phyloP scores from a whole-genome alignment of 2,797 vertebrate species.

The Notolepis coatsorum region DNA sequence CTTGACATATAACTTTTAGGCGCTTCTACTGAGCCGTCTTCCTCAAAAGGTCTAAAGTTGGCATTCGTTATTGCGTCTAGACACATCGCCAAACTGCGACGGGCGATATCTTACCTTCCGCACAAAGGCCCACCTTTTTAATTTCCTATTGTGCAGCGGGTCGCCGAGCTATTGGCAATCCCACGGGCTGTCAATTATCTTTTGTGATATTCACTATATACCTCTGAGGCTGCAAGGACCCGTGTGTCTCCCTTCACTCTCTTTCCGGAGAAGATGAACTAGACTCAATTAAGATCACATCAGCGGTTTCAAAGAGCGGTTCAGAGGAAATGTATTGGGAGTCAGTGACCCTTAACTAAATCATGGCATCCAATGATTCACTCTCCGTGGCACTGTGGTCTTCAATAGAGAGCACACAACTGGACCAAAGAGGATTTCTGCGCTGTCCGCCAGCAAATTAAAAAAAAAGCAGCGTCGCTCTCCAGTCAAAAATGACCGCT shows the following conservation, averaged over 20 bases:
- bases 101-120: neutral
- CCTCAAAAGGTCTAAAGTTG: neutral
- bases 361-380: slow-evolving; percentile 54
- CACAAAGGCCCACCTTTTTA: neutral
- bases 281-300: slow-evolving; percentile 77
- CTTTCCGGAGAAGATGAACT: slow-evolving; percentile 46
- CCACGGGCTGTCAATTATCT: slow-evolving; percentile 27
- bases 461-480: too few species aligned
- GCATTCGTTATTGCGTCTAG: neutral
- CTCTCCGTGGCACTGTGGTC: slow-evolving; percentile 15
- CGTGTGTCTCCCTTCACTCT: slow-evolving; percentile 1
- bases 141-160: slow-evolving; percentile 22
- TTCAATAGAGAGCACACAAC: slow-evolving; percentile 35
- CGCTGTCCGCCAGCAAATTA: too few species aligned
- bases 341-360: slow-evolving; percentile 69
- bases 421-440: slow-evolving; percentile 4
- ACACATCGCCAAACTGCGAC: neutral
- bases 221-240: slow-evolving; percentile 28
- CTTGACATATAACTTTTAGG: neutral
- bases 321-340: slow-evolving; percentile 63
- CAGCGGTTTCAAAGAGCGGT: slow-evolving; percentile 56
- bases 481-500: too few species aligned
- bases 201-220: slow-evolving; percentile 23
- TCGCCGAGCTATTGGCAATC: slow-evolving; percentile 17
- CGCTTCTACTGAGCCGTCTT: neutral